These are phyloP conservation scores for Spermophilus dauricus DNA, from an alignment of 2,113 vertebrate genomes.

Conservation along the genomic window DNA sequence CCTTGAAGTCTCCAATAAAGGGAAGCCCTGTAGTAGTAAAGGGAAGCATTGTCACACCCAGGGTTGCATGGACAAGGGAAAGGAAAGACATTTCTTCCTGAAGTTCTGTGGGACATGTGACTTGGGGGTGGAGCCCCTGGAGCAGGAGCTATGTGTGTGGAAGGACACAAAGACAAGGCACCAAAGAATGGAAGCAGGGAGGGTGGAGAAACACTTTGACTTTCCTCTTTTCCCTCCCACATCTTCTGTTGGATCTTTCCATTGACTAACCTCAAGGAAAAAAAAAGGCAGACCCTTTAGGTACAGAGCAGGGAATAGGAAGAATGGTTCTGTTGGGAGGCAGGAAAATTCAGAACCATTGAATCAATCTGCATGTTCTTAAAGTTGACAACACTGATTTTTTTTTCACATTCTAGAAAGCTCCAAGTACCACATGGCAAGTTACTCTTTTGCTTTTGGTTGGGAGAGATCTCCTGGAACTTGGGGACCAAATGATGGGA, in stretches of 20 bases:
- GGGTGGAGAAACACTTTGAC: background rate
- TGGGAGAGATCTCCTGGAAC: background rate
- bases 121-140: background rate
- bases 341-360: background rate
- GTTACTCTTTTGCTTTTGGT: background rate
- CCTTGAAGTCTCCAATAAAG: background rate
- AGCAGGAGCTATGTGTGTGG: background rate
- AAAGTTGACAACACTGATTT: background rate
- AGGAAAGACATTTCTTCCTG: background rate
- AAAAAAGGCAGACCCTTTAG: background rate
- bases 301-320: background rate
- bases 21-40: background rate
- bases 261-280: background rate
- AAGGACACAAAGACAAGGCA: background rate
- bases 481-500: background rate
- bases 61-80: too few relatives aligned
- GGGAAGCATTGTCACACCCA: background rate
- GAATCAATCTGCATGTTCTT: background rate
- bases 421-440: background rate
- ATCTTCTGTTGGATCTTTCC: background rate
- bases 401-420: slow-evolving; percentile 3
- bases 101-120: background rate
- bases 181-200: background rate
- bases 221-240: background rate
- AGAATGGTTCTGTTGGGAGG: background rate